Conservation (phyloP, 2,797 vertebrate species). For the Potorous gilbertii region DNA sequence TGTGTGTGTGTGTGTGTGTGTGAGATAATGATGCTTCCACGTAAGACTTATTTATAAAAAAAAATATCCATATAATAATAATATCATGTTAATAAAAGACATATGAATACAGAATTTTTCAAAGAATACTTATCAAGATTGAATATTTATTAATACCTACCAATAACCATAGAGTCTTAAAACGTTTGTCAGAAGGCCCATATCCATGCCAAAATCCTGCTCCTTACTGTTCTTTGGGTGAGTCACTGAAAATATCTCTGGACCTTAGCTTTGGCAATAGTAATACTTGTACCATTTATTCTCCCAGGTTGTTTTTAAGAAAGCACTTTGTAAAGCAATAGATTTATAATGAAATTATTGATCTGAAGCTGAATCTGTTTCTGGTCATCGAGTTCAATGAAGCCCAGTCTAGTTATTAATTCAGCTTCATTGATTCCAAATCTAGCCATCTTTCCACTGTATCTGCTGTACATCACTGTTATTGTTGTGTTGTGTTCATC, state of each 20-base stretch:
- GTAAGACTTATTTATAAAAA: background rate
- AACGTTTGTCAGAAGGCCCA: background rate
- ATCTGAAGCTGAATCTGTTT: background rate
- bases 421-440: background rate
- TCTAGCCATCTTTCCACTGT: background rate
- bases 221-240: background rate
- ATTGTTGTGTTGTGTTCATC: too few species aligned
- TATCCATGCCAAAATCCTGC: background rate
- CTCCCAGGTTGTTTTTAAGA: background rate
- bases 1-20: too few species aligned
- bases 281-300: background rate
- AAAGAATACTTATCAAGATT: background rate
- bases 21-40: background rate
- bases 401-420: background rate
- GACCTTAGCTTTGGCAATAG: background rate
- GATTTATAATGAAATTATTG: background rate
- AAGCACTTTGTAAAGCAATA: background rate
- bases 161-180: background rate
- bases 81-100: too few species aligned
- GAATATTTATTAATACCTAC: background rate
- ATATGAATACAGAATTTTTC: background rate
- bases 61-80: too few species aligned
- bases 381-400: background rate
- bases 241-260: background rate
- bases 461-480: background rate